phyloP scores from a whole-genome alignment of 64 coral and sea anemone genomes.

The Montipora efflorescens region DNA sequence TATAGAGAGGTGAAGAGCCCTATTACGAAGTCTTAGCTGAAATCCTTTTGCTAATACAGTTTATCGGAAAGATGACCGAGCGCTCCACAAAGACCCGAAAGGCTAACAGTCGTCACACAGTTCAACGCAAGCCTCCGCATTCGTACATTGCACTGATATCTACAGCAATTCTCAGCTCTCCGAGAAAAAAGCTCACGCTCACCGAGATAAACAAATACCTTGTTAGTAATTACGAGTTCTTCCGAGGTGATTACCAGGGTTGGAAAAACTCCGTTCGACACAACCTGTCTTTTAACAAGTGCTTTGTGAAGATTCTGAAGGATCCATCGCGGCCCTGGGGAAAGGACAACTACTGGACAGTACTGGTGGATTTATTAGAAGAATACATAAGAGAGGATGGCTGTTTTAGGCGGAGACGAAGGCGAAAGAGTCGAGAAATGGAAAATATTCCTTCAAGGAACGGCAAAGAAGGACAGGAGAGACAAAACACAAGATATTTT shows the following conservation, averaged over 20 bases:
- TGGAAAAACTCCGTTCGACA: constrained; percentile 99
- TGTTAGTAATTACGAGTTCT: constrained; percentile 94
- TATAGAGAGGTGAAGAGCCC: not conserved
- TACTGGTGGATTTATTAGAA: constrained; percentile 75
- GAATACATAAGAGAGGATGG: constrained; percentile 91
- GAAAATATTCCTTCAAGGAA: not conserved
- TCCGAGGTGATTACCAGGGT: constrained; percentile 90
- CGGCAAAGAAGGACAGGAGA: not conserved
- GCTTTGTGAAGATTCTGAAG: constrained; percentile 94
- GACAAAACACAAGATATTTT: not conserved
- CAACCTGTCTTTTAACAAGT: constrained; percentile 99
- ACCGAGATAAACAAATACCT: constrained; percentile 98
- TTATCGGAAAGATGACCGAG: constrained; percentile 8
- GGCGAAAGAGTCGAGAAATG: constrained; percentile 79
- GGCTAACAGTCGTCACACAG: not conserved
- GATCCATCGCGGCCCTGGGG: constrained; percentile 98
- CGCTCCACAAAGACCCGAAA: not conserved
- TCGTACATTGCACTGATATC: constrained; percentile 98
- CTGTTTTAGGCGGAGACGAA: constrained; percentile 83
- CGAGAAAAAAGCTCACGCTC: constrained; percentile 86
- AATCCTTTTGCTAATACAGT: constrained; percentile 3
- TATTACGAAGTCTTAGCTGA: not conserved
- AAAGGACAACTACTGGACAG: constrained; percentile 98
- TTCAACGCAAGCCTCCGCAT: constrained; percentile 89
- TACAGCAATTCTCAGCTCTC: constrained; percentile 96